Evolutionary conservation across 2,113 vertebrate genomes (phyloP), one percentile per base, ranked within the genome.

Genomic region (Myiozetetes cayanensis): DNA sequence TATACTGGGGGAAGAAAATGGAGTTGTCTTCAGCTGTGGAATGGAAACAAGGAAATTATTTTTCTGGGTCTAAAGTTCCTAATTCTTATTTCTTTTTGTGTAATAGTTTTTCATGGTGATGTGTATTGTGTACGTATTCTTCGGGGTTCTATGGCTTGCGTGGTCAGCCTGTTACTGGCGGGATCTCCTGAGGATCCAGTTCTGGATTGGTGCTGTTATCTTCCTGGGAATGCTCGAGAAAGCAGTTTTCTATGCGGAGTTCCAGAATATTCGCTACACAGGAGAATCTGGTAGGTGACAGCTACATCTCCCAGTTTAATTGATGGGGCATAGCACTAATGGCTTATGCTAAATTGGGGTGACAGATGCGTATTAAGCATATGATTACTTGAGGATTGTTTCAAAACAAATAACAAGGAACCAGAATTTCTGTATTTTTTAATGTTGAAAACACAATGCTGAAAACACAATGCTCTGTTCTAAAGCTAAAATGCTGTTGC

Each of bases 211-310:
- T 2, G 99, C 98, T 2, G 99, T 99, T 87, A 99, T 99, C 96
- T 98, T 99, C 94, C 97, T 99, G 72, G 99, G 99, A 58, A 99
- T 99, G 99, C 97, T 99, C 1, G 99, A 99, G 95, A 99, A 99
- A 94, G 99, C 99, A 0, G 99, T 99, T n/a, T 99, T 99, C 95
- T 99, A 99, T 96, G 99, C 99, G 0, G 99, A 99, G 88, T 99
- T 99, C 96, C 99, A 99, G 97, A 99, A 98, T 85, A 99, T 99
- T 83, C 98, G 98, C 53, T 99, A 99, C 97, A 98, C 98, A 31
- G 99, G 99, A 92, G 98, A 99, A 87, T 99, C 98, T 4, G 98
- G 99, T 99, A 73, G 24, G 98, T 96, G 81, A 20, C 53, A 66
- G 4, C 9, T 62, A 19, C 14, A 12, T 23, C 2, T 49, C 72